Evolutionary conservation across 2,888 invertebrate species (phyloP), one percentile per base, ranked within the genome.

Genomic region (Philhelius pedissequus): DNA sequence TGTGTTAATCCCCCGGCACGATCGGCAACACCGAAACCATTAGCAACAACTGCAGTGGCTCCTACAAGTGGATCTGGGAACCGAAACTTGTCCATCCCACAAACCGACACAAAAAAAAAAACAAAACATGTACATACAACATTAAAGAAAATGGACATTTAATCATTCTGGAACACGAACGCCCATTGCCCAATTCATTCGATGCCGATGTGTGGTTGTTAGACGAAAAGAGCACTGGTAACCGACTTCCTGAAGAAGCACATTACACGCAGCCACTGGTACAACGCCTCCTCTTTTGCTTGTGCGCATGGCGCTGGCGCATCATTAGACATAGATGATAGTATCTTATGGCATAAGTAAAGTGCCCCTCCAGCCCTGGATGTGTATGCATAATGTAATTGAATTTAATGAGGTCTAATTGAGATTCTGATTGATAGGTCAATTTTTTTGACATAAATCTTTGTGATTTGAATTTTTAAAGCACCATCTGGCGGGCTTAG

Each of bases 391-490:
- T 38, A 27, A 54, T 68, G 52, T 80, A 87, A 87, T 87, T 86
- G 82, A 82, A 82, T 87, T 82, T 86, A 87, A 87, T 87, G 84
- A 87, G 56, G 54, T 52, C 82, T 87, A 86, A 86, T 84, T 78
- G 74, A 71, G 78, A 73, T 69, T 81, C 86, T 80, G 80, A 86
- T 86, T 86, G 87, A 87, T 86, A 80, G 86, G 78, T 86, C 81
- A 86, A 82, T 80, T 71, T 80, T 79, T 84, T 76, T 66, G 38
- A 70, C 68, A 80, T 76, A 76, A 75, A 84, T 84, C 84, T 43
- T 62, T 15, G 4, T 20, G 27, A 80, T 70, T 54, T 32, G 25
- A 35, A 20, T 32, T 62, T 32, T 62, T 7, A 7, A 40, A 60
- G 68, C 74, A 45, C 60, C 74, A 60, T 25, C 4, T 11, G 4